These are phyloP conservation scores for Cephalotes varians DNA, from an alignment of 2,888 invertebrate genomes.

Conservation along the genomic window DNA sequence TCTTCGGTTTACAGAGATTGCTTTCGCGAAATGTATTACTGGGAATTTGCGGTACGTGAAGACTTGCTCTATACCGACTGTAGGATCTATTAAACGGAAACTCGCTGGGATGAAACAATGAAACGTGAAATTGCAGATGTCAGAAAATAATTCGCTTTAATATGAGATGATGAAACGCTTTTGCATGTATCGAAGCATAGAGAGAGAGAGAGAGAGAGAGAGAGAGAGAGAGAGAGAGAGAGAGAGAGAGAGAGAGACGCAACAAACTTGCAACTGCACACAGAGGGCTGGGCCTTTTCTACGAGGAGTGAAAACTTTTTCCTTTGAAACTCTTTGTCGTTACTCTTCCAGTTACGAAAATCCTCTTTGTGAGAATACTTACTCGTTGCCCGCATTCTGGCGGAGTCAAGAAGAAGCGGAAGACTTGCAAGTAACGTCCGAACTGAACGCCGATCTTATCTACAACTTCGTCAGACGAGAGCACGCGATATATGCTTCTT, in stretches of 20 bases:
- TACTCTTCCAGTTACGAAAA: conserved; percentile 66
- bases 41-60: conserved; percentile 5
- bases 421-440: conserved; percentile 51
- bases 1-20: conserved; percentile 29
- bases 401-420: conserved; percentile 32
- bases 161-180: conserved; percentile 36
- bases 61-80: conserved; percentile 1
- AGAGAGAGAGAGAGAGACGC: conserved; percentile 1
- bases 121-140: conserved; percentile 40
- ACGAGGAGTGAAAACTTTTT: conserved; percentile 62
- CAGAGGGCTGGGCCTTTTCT: conserved; percentile 40
- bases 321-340: conserved; percentile 60
- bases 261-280: conserved; percentile 17
- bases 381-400: conserved; percentile 34
- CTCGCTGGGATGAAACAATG: conserved; percentile 2
- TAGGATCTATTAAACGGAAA: conserved; percentile 38
- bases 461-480: conserved; percentile 51
- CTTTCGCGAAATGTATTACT: conserved; percentile 1
- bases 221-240: background rate
- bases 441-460: conserved; percentile 56
- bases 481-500: conserved; percentile 38
- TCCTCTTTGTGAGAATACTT: conserved; percentile 67
- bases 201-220: too few relatives aligned
- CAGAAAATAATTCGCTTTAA: conserved; percentile 45
- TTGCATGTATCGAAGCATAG: background rate